Percentiles rank a stretch among this genome's conserved stretches.
Evolutionary conservation across 2,888 invertebrate species (phyloP).

Genomic region (Agrochola circellaris): DNA sequence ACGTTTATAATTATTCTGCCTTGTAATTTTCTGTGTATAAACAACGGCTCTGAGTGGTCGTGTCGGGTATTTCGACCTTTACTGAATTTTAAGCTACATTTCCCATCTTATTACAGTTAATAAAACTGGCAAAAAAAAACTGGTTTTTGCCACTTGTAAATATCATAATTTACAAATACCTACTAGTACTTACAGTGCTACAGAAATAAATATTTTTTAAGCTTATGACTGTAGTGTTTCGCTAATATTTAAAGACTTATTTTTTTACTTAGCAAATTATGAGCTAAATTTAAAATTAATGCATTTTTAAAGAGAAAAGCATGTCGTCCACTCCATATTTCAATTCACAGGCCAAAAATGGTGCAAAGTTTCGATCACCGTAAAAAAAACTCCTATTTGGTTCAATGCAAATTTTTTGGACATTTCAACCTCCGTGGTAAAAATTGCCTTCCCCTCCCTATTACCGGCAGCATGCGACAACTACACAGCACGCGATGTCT

Average conservation of each 20-base stretch:
- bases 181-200: background rate
- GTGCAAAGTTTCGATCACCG: background rate
- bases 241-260: background rate
- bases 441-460: slow-evolving; percentile 1
- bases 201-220: background rate
- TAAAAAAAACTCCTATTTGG: background rate
- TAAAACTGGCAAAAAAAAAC: no score
- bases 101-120: background rate
- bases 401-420: slow-evolving; percentile 23
- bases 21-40: slow-evolving; percentile 46
- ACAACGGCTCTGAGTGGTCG: slow-evolving; percentile 4
- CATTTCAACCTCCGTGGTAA: slow-evolving; percentile 27
- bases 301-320: background rate
- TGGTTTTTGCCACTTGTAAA: background rate
- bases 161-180: background rate
- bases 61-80: background rate
- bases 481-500: slow-evolving; percentile 56
- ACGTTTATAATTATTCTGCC: slow-evolving; percentile 41
- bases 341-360: background rate
- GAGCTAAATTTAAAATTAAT: background rate
- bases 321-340: background rate
- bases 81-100: background rate
- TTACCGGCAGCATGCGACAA: slow-evolving; percentile 56
- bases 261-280: background rate
- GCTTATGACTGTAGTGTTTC: no score